phyloP scores from a whole-genome alignment of 2,113 vertebrate species.

The Oryzias melastigma region DNA sequence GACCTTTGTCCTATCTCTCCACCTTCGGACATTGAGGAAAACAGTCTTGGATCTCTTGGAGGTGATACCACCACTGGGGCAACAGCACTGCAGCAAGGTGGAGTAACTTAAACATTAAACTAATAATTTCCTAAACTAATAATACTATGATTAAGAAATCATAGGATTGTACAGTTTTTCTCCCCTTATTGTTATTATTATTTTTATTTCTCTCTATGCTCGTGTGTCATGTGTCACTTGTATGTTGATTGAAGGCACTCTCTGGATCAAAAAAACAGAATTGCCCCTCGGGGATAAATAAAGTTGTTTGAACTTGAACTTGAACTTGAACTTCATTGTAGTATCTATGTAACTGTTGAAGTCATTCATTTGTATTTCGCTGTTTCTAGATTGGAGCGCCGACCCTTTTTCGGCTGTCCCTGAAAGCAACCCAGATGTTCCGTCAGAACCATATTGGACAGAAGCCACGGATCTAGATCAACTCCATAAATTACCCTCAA shows the following conservation, averaged over 20 bases:
- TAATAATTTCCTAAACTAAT: too few relatives aligned
- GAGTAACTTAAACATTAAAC: too few relatives aligned
- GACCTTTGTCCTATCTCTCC: conserved; percentile 52
- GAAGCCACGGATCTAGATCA: background rate
- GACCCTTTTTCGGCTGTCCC: conserved; percentile 1
- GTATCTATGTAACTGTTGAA: background rate
- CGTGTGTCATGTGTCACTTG: too few relatives aligned
- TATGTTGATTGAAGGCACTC: too few relatives aligned
- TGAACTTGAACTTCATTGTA: too few relatives aligned
- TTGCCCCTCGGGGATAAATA: too few relatives aligned
- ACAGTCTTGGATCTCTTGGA: conserved; percentile 36
- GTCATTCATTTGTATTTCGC: conserved; percentile 1
- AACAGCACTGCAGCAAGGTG: conserved; percentile 28
- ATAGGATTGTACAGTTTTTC: too few relatives aligned
- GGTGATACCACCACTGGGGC: background rate
- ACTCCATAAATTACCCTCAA: background rate
- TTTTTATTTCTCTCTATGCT: too few relatives aligned
- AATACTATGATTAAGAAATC: too few relatives aligned
- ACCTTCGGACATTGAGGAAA: conserved; percentile 61
- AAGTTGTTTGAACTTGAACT: too few relatives aligned
- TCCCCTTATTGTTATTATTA: too few relatives aligned
- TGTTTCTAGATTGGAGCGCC: conserved; percentile 19
- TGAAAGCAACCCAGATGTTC: background rate
- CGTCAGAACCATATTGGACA: conserved; percentile 11
- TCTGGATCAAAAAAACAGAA: too few relatives aligned